Conservation (phyloP, 2,888 invertebrate species). For the Euplexia lucipara region DNA sequence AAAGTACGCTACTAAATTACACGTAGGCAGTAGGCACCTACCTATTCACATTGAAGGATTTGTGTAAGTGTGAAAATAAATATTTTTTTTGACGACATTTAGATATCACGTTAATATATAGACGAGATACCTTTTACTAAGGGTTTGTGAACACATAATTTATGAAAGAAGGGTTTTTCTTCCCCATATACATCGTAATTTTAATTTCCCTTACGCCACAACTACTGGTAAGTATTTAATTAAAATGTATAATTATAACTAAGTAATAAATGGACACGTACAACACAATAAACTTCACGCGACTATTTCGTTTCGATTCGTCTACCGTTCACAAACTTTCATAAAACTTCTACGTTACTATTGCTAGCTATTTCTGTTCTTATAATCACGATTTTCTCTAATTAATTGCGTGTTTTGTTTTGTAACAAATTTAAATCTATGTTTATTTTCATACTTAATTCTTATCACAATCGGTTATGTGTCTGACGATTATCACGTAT, state of each 20-base stretch:
- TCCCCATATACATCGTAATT: conserved; percentile 35
- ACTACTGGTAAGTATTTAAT: conserved; percentile 21
- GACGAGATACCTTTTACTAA: conserved; percentile 36
- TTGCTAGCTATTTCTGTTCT: conserved; percentile 35
- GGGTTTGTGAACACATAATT: conserved; percentile 57
- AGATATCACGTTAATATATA: conserved; percentile 29
- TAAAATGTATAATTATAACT: conserved; percentile 42
- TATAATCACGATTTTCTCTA: conserved; percentile 7
- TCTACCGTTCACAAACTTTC: conserved; percentile 26
- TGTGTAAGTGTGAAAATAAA: conserved; percentile 9
- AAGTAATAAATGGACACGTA: conserved; percentile 28
- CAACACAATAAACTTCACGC: conserved; percentile 29
- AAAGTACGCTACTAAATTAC: conserved; percentile 7
- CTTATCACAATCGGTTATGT: conserved; percentile 53
- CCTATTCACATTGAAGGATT: conserved; percentile 10
- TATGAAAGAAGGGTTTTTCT: conserved; percentile 42
- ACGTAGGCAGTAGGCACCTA: no score
- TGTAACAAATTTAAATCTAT: conserved; percentile 30
- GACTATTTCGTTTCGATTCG: conserved; percentile 38
- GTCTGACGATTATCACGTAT: conserved; percentile 29
- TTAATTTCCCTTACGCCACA: conserved; percentile 20
- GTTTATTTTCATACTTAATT: conserved; percentile 22
- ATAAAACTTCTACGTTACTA: conserved; percentile 43
- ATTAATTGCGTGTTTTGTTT: conserved; percentile 17
- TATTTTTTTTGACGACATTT: conserved; percentile 18